Conservation (phyloP, 2,888 invertebrate genomes). For the Noctua janthe region DNA sequence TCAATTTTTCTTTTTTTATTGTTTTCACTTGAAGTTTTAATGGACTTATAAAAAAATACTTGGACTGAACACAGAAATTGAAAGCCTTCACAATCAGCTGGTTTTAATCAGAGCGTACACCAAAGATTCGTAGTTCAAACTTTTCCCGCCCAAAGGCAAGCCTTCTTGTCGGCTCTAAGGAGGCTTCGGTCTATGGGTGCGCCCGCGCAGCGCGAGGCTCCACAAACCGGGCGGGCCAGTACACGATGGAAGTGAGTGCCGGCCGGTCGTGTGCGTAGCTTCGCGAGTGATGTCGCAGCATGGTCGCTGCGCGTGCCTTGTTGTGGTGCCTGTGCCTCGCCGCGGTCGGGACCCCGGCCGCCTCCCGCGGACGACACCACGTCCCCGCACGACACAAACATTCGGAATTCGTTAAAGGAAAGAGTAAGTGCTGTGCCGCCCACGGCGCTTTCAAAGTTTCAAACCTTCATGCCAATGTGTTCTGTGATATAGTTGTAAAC, state of each 20-base stretch:
- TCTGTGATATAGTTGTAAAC: constrained; percentile 60
- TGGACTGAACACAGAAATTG: not conserved
- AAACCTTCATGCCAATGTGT: constrained; percentile 60
- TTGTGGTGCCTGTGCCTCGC: constrained; percentile 84
- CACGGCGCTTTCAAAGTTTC: constrained; percentile 70
- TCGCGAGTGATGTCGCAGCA: constrained; percentile 89
- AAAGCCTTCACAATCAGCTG: not conserved
- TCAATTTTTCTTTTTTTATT: no score
- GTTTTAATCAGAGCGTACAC: not conserved
- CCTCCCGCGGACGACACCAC: constrained; percentile 79
- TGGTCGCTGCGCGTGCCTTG: constrained; percentile 85
- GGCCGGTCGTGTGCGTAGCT: constrained; percentile 82
- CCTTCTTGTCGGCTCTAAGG: constrained; percentile 66
- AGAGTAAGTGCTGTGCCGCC: constrained; percentile 91
- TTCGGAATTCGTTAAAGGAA: constrained; percentile 94
- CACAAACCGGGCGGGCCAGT: constrained; percentile 84
- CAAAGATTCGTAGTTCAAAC: constrained; percentile 15
- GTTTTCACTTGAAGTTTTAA: not conserved
- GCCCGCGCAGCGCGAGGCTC: constrained; percentile 81
- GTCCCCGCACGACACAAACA: constrained; percentile 83
- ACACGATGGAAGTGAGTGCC: constrained; percentile 86
- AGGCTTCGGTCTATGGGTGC: constrained; percentile 78
- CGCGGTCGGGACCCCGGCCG: constrained; percentile 75
- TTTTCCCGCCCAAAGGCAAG: constrained; percentile 76
- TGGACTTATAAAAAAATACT: not conserved